Percentiles rank a stretch among this genome's conserved stretches.
Evolutionary conservation across 2,113 vertebrate species (phyloP).

Genomic region (Galbula dea): DNA sequence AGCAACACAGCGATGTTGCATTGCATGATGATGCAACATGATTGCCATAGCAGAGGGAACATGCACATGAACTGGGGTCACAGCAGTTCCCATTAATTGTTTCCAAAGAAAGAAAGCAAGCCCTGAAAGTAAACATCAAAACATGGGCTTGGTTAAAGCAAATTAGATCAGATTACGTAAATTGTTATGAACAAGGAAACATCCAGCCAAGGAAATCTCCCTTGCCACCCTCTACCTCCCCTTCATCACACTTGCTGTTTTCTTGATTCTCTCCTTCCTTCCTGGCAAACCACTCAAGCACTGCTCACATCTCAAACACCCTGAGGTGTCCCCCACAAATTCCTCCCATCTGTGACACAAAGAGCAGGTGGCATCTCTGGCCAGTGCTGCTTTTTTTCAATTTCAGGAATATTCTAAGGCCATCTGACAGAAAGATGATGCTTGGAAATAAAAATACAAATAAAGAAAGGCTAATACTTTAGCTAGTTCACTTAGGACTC

Average conservation of each 20-base stretch:
- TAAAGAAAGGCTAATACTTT: neutral
- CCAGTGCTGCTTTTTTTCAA: neutral
- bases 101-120: neutral
- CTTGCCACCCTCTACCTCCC: neutral
- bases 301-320: neutral
- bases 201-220: neutral
- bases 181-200: neutral
- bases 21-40: fast-evolving
- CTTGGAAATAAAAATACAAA: neutral
- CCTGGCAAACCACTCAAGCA: neutral
- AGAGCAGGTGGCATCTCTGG: neutral
- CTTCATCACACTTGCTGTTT: neutral
- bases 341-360: neutral
- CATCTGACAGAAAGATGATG: neutral
- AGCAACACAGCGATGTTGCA: fast-evolving
- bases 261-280: neutral
- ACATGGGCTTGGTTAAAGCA: neutral
- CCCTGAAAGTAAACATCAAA: neutral
- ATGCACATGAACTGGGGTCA: neutral
- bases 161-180: neutral
- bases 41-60: neutral
- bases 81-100: neutral
- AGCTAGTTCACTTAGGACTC: neutral
- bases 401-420: neutral
- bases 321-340: fast-evolving